A percentile compares a stretch with the other conserved stretches of the same genome.
phyloP scores from a whole-genome alignment of 2,888 invertebrate species.

The Orthosia gracilis region DNA sequence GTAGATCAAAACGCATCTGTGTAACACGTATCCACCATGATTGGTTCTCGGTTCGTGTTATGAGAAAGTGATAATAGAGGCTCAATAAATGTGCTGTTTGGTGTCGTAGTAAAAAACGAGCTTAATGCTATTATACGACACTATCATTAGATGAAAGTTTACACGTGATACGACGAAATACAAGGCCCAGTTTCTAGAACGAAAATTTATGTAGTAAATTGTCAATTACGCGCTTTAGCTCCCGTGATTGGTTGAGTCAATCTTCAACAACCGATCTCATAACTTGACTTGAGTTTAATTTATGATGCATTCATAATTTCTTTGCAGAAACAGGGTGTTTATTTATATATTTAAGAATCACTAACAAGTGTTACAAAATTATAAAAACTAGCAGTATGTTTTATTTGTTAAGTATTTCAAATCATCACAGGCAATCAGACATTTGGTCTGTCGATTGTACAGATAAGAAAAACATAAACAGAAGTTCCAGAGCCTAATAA shows the following conservation, averaged over 20 bases:
- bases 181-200: background rate
- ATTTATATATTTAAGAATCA: no score
- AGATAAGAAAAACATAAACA: no score
- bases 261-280: background rate
- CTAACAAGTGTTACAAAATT: no score
- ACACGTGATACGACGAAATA: constrained; percentile 31
- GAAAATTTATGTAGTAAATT: constrained; percentile 63
- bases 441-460: no score
- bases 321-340: background rate
- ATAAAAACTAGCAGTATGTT: no score
- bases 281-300: background rate
- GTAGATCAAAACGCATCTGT: constrained; percentile 35
- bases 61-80: constrained; percentile 45
- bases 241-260: background rate
- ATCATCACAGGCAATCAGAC: no score
- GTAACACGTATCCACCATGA: constrained; percentile 33
- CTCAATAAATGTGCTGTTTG: constrained; percentile 23
- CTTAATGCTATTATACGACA: constrained; percentile 24
- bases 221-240: background rate
- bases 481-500: no score
- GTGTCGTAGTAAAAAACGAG: constrained; percentile 40
- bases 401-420: no score
- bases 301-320: background rate
- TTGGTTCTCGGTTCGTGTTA: constrained; percentile 41
- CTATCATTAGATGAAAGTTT: constrained; percentile 57